phyloP scores from a whole-genome alignment of 2,888 invertebrate species.

The Leucophenga montana region DNA sequence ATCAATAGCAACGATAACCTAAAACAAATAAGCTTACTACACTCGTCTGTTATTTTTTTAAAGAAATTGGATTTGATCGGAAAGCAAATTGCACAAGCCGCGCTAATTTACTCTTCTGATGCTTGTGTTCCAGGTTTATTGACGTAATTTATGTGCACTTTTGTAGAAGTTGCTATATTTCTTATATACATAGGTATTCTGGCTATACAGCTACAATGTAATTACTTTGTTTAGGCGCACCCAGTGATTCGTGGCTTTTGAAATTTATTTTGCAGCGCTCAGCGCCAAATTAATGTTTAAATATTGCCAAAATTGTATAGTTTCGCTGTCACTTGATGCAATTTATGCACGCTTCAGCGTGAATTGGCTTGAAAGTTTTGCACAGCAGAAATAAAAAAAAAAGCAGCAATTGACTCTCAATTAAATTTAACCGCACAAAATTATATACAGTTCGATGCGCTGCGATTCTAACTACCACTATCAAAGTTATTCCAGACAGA shows the following conservation, averaged over 20 bases:
- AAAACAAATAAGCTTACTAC: neutral
- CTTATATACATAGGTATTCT: too few species aligned
- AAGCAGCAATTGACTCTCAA: neutral
- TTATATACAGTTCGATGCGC: slow-evolving; percentile 40
- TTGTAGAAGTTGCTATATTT: too few species aligned
- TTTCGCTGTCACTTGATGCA: slow-evolving; percentile 23
- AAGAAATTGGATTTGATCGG: slow-evolving; percentile 52
- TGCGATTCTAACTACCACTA: neutral
- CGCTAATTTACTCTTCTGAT: slow-evolving; percentile 49
- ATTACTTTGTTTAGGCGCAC: neutral
- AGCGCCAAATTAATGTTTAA: neutral
- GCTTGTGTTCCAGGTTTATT: slow-evolving; percentile 62
- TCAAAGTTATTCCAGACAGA: too few species aligned
- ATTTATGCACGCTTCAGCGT: slow-evolving; percentile 11
- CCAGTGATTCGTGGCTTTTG: neutral
- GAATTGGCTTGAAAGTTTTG: slow-evolving; percentile 12
- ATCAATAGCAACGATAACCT: too few species aligned
- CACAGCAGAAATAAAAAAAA: too few species aligned
- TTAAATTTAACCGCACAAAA: slow-evolving; percentile 30
- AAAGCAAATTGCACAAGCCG: slow-evolving; percentile 37
- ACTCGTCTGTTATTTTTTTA: slow-evolving; percentile 28
- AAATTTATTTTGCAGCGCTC: neutral
- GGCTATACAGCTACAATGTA: neutral
- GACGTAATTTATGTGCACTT: slow-evolving; percentile 49
- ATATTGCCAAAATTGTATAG: slow-evolving; percentile 40